A percentile compares a stretch with the other conserved stretches of the same genome.
These are phyloP conservation scores for Gopherus evgoodei DNA, from an alignment of 2,113 vertebrate genomes.

Conservation along the genomic window DNA sequence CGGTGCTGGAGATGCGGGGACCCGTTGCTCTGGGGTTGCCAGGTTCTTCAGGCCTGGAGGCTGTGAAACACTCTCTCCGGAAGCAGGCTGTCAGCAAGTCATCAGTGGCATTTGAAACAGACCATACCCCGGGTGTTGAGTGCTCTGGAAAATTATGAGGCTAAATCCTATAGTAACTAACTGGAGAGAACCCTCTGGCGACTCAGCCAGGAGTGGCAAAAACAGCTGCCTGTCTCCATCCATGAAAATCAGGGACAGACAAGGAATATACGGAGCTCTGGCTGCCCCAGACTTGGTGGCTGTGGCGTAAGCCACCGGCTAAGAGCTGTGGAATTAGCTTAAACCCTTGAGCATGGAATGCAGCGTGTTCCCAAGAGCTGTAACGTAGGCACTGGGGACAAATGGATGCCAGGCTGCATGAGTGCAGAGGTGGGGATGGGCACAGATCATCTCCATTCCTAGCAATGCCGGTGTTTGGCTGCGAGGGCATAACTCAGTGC, in stretches of 20 bases:
- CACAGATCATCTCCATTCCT: too few relatives aligned
- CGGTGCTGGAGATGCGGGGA: neutral
- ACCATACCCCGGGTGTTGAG: neutral
- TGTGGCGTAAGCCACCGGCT: neutral
- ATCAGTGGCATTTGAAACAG: neutral
- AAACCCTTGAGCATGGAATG: neutral
- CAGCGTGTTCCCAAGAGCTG: neutral
- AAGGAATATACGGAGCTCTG: neutral
- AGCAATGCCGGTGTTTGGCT: neutral
- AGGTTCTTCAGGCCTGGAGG: neutral
- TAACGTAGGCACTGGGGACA: neutral
- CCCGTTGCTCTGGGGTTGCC: neutral
- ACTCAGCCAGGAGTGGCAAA: neutral
- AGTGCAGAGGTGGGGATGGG: neutral
- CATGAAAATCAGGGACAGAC: neutral
- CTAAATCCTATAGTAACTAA: neutral
- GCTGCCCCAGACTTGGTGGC: neutral
- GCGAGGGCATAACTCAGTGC: neutral
- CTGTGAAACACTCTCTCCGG: neutral
- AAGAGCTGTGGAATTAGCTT: neutral
- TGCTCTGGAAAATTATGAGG: neutral
- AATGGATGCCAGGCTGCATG: neutral
- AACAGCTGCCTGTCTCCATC: neutral
- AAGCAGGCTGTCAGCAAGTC: neutral
- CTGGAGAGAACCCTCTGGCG: neutral